Evolutionary conservation across 2,797 vertebrate genomes (phyloP), one percentile per base, ranked within the genome.

Genomic region (Philypnodon macrostomus): DNA sequence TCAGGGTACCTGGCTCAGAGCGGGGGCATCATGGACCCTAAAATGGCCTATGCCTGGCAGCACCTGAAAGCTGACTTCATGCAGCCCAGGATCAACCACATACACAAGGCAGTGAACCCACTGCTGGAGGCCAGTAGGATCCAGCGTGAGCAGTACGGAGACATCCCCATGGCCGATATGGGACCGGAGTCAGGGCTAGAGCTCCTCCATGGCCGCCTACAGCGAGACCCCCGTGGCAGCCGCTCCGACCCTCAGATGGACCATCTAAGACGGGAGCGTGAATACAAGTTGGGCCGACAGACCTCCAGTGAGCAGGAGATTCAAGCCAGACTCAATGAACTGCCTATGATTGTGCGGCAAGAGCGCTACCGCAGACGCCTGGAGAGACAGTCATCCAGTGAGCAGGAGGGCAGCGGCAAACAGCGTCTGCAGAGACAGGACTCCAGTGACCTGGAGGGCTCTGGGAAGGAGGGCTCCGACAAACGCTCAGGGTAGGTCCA

Each of bases 61-160:
- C 87, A 91, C 42, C 87, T 93, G 32, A 95, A 92, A 45, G 91
- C 92, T 0, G 94, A 96, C 75, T 91, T 91, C 62, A 86, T 94
- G 41, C 93, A 94, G 69, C 92, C 94, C 31, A 89, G 88, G 67
- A 90, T 94, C 5, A 93, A 96, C 70, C 89, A 90, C 55, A 88
- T 95, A 33, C 92, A 90, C 21, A 88, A 92, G 73, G 87, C 79
- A 15, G 77, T 89, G 1, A 86, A 86, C 35, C 79, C 83, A 0
- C 47, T 85, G 0, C 37, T 84, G 8, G 73, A 86, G 37, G 89
- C 83, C 70, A 92, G 86, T 49, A 67, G 76, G 36, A 67, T 53
- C 36, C 82, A 72, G 58, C 84, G 58, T 57, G 79, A 75, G 75
- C 84, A 36, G 57, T 70, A 15, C 21, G 86, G 88, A 30, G 85